A percentile compares a stretch with the other conserved stretches of the same genome.
phyloP scores from a whole-genome alignment of 2,797 vertebrate genomes.

The Trachops cirrhosus region DNA sequence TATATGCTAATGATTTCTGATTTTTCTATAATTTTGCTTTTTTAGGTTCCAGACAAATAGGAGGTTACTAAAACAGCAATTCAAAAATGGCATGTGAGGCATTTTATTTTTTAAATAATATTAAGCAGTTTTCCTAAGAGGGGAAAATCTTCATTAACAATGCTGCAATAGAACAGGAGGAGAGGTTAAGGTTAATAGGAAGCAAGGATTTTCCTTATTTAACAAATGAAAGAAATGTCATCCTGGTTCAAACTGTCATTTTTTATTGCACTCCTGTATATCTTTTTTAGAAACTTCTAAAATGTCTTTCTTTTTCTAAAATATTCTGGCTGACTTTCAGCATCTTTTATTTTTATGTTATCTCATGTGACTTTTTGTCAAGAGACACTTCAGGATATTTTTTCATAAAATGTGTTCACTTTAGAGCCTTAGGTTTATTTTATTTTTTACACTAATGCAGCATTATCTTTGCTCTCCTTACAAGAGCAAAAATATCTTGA shows the following conservation, averaged over 20 bases:
- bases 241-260: constrained; percentile 38
- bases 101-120: not conserved
- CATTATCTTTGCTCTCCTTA: constrained; percentile 54
- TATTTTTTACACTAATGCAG: constrained; percentile 61
- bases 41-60: not conserved
- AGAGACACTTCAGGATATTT: constrained; percentile 68
- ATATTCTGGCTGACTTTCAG: constrained; percentile 65
- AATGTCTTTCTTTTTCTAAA: constrained; percentile 64
- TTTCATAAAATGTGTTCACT: constrained; percentile 63
- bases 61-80: not conserved
- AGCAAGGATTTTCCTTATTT: constrained; percentile 23
- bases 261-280: constrained; percentile 37
- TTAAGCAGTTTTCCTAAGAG: not conserved
- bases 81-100: not conserved
- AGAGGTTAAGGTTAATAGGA: not conserved
- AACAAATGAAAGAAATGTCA: constrained; percentile 61
- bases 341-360: constrained; percentile 49
- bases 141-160: not conserved
- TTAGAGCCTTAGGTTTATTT: constrained; percentile 64
- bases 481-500: constrained; percentile 55
- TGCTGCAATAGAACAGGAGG: not conserved
- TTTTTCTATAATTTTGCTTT: not conserved
- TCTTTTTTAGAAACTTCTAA: constrained; percentile 65
- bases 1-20: not conserved
- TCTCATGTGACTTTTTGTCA: constrained; percentile 36